Conservation (phyloP, 2,113 vertebrate species). For the Herpetotheres cachinnans region DNA sequence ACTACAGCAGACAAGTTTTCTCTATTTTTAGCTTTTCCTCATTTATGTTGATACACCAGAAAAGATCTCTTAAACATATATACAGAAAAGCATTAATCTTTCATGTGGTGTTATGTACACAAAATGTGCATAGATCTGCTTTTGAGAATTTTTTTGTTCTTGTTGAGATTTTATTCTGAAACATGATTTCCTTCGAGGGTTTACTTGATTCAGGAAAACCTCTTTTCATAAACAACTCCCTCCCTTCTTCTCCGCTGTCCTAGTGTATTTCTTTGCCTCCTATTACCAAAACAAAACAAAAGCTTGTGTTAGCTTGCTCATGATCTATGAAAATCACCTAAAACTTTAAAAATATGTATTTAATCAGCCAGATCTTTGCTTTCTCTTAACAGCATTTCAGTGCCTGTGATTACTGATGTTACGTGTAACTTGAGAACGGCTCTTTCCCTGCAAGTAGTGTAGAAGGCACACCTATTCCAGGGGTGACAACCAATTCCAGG, state of each 20-base stretch:
- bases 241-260: background rate
- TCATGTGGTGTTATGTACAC: background rate
- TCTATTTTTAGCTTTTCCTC: background rate
- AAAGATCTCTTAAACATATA: background rate
- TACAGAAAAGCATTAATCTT: background rate
- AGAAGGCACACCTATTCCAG: background rate
- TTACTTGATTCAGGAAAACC: background rate
- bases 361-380: background rate
- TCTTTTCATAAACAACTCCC: background rate
- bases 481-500: background rate
- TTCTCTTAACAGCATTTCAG: background rate
- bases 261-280: background rate
- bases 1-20: background rate
- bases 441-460: background rate
- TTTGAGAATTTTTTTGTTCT: background rate
- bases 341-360: background rate
- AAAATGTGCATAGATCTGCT: background rate
- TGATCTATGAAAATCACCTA: background rate
- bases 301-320: background rate
- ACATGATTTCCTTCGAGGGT: background rate
- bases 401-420: background rate
- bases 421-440: background rate
- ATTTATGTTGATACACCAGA: background rate
- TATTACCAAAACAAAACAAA: background rate
- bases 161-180: background rate